phyloP scores from a whole-genome alignment of 2,113 vertebrate species.

The Dendropsophus ebraccatus region DNA sequence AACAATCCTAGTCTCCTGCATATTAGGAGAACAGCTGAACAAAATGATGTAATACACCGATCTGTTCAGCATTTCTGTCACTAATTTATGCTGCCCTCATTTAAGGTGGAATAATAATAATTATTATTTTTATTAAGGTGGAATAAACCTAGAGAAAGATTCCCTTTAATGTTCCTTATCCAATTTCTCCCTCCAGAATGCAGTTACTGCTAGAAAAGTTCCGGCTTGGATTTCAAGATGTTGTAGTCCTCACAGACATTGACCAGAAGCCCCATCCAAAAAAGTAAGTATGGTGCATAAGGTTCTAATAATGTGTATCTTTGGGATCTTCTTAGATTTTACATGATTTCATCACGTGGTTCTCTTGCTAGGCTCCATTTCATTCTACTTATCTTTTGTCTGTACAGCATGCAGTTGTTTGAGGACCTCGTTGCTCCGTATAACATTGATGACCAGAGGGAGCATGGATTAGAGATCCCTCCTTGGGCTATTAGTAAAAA shows the following conservation, averaged over 20 bases:
- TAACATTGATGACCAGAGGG: constrained; percentile 67
- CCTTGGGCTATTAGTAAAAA: constrained; percentile 72
- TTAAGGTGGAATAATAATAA: too few relatives aligned
- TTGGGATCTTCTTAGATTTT: not conserved
- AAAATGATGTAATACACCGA: too few relatives aligned
- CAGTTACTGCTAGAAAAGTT: constrained; percentile 70
- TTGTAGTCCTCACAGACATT: constrained; percentile 75
- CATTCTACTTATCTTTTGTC: not conserved
- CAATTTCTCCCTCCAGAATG: constrained; percentile 67
- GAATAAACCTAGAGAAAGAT: too few relatives aligned
- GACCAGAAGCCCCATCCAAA: constrained; percentile 69
- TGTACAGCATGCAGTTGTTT: constrained; percentile 70
- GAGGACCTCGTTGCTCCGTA: constrained; percentile 72
- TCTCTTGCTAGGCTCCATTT: too few relatives aligned
- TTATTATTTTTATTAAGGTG: too few relatives aligned
- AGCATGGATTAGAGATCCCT: constrained; percentile 55
- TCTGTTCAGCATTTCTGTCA: not conserved
- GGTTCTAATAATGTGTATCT: too few relatives aligned
- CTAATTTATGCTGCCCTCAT: too few relatives aligned
- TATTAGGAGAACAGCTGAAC: too few relatives aligned
- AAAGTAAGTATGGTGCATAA: constrained; percentile 67
- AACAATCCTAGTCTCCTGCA: too few relatives aligned
- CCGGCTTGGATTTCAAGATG: constrained; percentile 73
- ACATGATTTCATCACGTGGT: too few relatives aligned
- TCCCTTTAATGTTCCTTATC: not conserved